Base-by-base conservation (phyloP, 1,140 invertebrate genomes). In the Brachionus rubens region DNA sequence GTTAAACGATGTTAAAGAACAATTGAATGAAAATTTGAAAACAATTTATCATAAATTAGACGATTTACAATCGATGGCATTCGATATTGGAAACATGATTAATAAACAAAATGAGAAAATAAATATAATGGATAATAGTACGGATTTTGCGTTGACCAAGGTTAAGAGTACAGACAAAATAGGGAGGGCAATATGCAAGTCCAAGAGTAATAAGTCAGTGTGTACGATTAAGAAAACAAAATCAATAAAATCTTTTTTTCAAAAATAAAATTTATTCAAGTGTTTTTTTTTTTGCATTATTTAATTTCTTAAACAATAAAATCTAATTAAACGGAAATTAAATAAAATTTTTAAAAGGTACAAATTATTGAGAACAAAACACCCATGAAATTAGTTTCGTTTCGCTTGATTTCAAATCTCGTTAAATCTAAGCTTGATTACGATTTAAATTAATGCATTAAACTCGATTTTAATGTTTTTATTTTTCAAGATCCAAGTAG, bases 1-100 rank as follows among this genome's bases (percentile, higher is more conserved):
- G n/a, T 24, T 65, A 26, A 65, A 43, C 19, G 59, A 65, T 9
- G 40, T 41, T 24, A 65, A 65, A 43, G 59, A 43, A 46, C 40
- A 65, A 43, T 43, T 65, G n/a, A 43, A 65, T 65, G 21, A 43
- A 65, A 65, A 65, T 46, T 65, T 65, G n/a, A 65, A 65, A 16
- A 65, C 40, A 41, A 65, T 65, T 24, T 65, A 41, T 26, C 7
- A 26, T 43, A 65, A 65, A 41, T 24, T 65, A 12, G 59, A 65
- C 10, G 59, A 65, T 43, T 24, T 65, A n/a, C 59, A 65, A 41
- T 43, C 36, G 21, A 65, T 65, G 59, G 59, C 59, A 41, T 43
- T 41, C 4, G 59, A 65, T 41, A 65, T 65, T 24, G 59, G 59
- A 41, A 43, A 26, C 16, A 65, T 43, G 59, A 43, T 65, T 30